These are phyloP conservation scores for Morbakka virulenta DNA, from an alignment of 30 jellyfish, hydroid and myxozoan genomes.

Conservation along the genomic window DNA sequence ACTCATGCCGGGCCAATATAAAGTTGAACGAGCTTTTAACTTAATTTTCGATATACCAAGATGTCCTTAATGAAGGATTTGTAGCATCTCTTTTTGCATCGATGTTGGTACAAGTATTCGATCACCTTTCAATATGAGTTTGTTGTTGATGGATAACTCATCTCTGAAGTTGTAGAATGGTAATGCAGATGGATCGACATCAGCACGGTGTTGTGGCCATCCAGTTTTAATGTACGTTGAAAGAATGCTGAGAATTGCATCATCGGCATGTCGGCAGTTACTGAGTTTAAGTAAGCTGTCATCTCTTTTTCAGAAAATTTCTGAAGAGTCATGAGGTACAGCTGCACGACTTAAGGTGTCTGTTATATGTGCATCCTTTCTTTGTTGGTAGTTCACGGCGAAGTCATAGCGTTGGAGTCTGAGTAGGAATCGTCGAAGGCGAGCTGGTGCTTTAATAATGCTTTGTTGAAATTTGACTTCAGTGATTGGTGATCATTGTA, in stretches of 20 bases:
- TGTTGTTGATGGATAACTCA: constrained; percentile 5
- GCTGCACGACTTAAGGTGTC: constrained; percentile 63
- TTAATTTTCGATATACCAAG: constrained; percentile 9
- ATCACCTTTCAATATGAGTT: constrained; percentile 11
- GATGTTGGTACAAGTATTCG: constrained; percentile 19
- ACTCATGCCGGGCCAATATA: background rate
- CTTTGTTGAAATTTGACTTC: constrained; percentile 29
- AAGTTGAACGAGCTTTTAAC: background rate
- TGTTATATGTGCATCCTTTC: background rate
- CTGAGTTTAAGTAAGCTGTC: too few species aligned
- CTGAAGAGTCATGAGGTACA: too few species aligned
- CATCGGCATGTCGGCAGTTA: too few species aligned
- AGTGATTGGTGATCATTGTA: constrained; percentile 30
- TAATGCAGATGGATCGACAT: background rate
- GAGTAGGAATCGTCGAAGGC: constrained; percentile 39
- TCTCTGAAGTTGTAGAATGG: constrained; percentile 42
- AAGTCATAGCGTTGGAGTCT: constrained; percentile 32
- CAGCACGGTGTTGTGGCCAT: constrained; percentile 1
- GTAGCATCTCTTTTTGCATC: background rate
- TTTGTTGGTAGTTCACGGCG: constrained; percentile 44
- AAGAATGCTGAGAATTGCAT: background rate
- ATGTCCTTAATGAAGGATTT: background rate
- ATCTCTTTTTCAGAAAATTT: too few species aligned
- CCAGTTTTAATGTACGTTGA: background rate
- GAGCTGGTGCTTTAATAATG: constrained; percentile 44